A percentile compares a stretch with the other conserved stretches of the same genome.
phyloP scores from a whole-genome alignment of 2,113 vertebrate genomes.

The Brachyhypopomus occidentalis region DNA sequence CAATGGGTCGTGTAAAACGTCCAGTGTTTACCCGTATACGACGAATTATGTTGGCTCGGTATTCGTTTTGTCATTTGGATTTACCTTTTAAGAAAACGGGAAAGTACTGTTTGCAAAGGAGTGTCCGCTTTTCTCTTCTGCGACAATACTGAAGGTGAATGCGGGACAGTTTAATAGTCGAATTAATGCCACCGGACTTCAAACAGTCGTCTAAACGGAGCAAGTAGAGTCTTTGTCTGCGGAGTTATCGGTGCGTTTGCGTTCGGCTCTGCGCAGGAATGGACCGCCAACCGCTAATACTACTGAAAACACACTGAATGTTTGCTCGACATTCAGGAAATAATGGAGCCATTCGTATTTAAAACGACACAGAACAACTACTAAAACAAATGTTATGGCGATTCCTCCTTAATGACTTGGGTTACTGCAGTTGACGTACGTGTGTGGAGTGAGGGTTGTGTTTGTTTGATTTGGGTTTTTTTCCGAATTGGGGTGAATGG shows the following conservation, averaged over 20 bases:
- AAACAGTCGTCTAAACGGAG: background rate
- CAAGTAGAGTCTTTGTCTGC: background rate
- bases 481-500: background rate
- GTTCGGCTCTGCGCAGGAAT: too few species aligned
- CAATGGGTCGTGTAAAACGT: constrained; percentile 1
- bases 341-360: background rate
- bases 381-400: constrained; percentile 5
- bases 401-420: background rate
- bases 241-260: background rate
- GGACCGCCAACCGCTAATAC: background rate
- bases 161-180: background rate
- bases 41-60: too few species aligned
- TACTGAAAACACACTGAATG: constrained; percentile 2
- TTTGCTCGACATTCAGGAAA: background rate
- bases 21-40: background rate
- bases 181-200: background rate
- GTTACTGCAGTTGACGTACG: background rate
- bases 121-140: background rate
- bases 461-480: too few species aligned
- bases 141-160: background rate
- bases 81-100: background rate
- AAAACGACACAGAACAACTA: background rate
- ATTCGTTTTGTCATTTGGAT: background rate
- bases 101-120: background rate
- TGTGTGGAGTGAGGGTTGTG: background rate